phyloP scores from a whole-genome alignment of 2,888 invertebrate genomes.

The Drosophila tanythrix region DNA sequence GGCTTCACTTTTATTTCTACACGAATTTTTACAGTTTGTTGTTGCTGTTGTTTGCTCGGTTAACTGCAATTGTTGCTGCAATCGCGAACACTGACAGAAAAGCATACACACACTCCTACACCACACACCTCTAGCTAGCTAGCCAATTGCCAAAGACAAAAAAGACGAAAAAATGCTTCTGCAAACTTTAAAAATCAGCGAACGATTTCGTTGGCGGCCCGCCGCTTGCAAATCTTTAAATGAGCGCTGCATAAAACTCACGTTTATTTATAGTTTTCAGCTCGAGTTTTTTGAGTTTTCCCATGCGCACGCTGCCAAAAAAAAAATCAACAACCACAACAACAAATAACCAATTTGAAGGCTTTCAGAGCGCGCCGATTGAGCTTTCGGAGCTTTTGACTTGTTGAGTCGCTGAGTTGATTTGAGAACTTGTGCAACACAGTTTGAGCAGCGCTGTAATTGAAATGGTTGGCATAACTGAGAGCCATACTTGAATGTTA shows the following conservation, averaged over 20 bases:
- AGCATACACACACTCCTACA: constrained; percentile 37
- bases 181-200: constrained; percentile 45
- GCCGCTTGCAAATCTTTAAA: constrained; percentile 83
- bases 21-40: constrained; percentile 54
- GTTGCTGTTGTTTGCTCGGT: constrained; percentile 66
- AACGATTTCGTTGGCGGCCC: constrained; percentile 60
- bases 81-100: constrained; percentile 47
- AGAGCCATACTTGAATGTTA: constrained; percentile 32
- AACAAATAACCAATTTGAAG: constrained; percentile 43
- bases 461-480: constrained; percentile 19
- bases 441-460: constrained; percentile 45
- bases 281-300: constrained; percentile 59
- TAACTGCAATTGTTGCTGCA: constrained; percentile 80
- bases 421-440: constrained; percentile 46
- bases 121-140: constrained; percentile 18
- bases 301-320: constrained; percentile 60
- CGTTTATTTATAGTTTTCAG: constrained; percentile 84
- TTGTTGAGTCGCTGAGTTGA: constrained; percentile 10
- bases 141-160: constrained; percentile 56
- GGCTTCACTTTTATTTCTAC: constrained; percentile 75
- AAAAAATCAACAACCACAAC: constrained; percentile 14
- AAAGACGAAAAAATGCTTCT: constrained; percentile 22
- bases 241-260: constrained; percentile 78
- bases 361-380: constrained; percentile 48
- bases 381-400: constrained; percentile 51